Base-by-base conservation (phyloP, 1,140 invertebrate genomes). In the Hyposmocoma kahamanoa region DNA sequence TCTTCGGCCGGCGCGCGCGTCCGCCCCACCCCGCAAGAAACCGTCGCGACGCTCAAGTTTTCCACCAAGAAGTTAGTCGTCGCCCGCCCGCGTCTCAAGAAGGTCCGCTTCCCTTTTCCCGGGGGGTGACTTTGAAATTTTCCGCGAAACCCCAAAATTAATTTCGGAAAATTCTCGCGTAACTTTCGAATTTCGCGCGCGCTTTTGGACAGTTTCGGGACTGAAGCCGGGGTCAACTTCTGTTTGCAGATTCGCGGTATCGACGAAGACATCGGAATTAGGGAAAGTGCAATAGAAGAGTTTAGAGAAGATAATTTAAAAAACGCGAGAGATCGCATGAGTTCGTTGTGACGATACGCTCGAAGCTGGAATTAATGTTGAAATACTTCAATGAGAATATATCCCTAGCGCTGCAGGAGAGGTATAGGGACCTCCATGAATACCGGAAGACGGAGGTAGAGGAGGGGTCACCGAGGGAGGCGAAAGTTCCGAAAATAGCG, bases 21-120 rank as follows among this genome's bases (percentile, higher is more conserved):
- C 72, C 77, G 68, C 76, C 77, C 81, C 77, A 62, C 79, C 79
- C 79, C 77, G 77, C 79, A 78, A 82, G 78, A 81, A 75, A 72
- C 67, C 78, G 77, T 73, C 75, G 77, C 78, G 76, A 70, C 74
- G 73, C 69, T 70, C 71, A 84, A 83, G 65, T 84, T 84, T 83
- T 76, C 79, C 78, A 79, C 81, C 77, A 84, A 85, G 81, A 85
- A 85, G 79, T 85, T 85, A 85, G 82, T 85, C 82, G 82, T 71
- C 74, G 75, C 68, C 79, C 79, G 77, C 76, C 77, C 77, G 82
- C 79, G 79, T 81, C 79, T 80, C 82, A 72, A 83, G 72, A 59
- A 75, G 82, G 82, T 83, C 78, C 67, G 66, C 68, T 80, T 80
- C 76, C 80, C 72, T 69, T 72, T 77, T 74, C 62, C 65, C 61